Percentiles rank a stretch among this genome's conserved stretches.
phyloP scores from a whole-genome alignment of 2,113 vertebrate species.

The Henicopernis longicauda region DNA sequence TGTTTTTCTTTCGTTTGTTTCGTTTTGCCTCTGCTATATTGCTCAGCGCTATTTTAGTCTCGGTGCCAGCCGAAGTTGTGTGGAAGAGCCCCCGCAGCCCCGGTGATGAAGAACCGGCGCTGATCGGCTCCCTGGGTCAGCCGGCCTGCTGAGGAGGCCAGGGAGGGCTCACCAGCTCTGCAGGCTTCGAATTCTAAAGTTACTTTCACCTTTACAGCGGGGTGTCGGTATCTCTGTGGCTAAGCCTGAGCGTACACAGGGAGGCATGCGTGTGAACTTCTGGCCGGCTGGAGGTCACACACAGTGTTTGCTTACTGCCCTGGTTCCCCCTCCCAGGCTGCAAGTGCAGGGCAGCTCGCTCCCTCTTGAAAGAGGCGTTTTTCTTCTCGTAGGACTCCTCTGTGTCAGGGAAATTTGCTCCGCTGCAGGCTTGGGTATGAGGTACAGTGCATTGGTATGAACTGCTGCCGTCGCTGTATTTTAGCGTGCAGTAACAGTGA shows the following conservation, averaged over 20 bases:
- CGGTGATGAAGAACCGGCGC: rapidly evolving
- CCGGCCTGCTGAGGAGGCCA: not conserved
- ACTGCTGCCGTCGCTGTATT: rapidly evolving
- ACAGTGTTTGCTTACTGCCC: not conserved
- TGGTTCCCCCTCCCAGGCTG: rapidly evolving
- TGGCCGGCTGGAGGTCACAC: not conserved
- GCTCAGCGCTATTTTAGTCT: not conserved
- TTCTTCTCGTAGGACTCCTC: not conserved
- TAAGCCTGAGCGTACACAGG: not conserved
- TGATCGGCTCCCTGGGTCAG: rapidly evolving
- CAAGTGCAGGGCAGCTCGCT: rapidly evolving
- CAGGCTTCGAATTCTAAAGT: not conserved
- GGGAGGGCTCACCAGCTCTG: not conserved
- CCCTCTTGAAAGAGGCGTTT: rapidly evolving
- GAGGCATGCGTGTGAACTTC: not conserved
- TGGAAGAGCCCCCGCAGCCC: rapidly evolving
- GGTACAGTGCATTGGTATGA: not conserved
- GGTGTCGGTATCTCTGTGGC: not conserved
- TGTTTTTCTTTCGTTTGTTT: rapidly evolving
- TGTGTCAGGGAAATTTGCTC: not conserved
- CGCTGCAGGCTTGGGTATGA: not conserved
- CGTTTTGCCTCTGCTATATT: rapidly evolving
- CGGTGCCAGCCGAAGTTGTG: rapidly evolving
- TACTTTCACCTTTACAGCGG: not conserved
- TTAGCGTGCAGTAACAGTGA: not conserved